Evolutionary conservation across 2,888 invertebrate species (phyloP).

Genomic region (Limulus polyphemus): DNA sequence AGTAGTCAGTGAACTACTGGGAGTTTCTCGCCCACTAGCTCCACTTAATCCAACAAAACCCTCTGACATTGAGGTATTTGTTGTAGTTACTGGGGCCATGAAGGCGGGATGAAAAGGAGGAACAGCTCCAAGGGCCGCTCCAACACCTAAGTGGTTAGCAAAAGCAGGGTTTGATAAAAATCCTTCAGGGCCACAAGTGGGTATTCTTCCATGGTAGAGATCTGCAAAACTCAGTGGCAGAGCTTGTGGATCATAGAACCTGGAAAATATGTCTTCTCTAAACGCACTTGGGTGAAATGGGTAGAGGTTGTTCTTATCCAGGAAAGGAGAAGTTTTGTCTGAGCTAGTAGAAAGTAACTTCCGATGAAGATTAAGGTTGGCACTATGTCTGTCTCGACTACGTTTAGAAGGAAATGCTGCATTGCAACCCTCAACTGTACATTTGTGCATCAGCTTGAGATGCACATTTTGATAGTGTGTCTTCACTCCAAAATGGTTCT

Average conservation of each 20-base stretch:
- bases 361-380: slow-evolving; percentile 78
- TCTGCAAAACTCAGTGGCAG: slow-evolving; percentile 20
- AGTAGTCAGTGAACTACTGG: slow-evolving; percentile 19
- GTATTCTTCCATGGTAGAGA: slow-evolving; percentile 20
- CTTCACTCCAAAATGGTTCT: slow-evolving; percentile 83
- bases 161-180: slow-evolving; percentile 14
- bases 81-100: slow-evolving; percentile 14
- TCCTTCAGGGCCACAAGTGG: slow-evolving; percentile 15
- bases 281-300: slow-evolving; percentile 39
- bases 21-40: slow-evolving; percentile 8
- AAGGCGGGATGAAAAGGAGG: slow-evolving; percentile 16
- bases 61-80: slow-evolving; percentile 7
- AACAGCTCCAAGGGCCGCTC: slow-evolving; percentile 11
- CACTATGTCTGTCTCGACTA: slow-evolving; percentile 80
- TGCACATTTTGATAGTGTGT: slow-evolving; percentile 93
- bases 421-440: slow-evolving; percentile 86
- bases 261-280: slow-evolving; percentile 64
- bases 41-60: background rate
- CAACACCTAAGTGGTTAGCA: slow-evolving; percentile 7
- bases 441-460: slow-evolving; percentile 87
- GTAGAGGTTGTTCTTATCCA: slow-evolving; percentile 38
- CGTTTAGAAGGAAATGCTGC: slow-evolving; percentile 88
- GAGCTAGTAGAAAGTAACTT: slow-evolving; percentile 59
- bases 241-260: slow-evolving; percentile 47
- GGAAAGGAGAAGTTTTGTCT: slow-evolving; percentile 16